A percentile compares a stretch with the other conserved stretches of the same genome.
Evolutionary conservation across 2,797 vertebrate genomes (phyloP).

Genomic region (Phrynocephalus forsythii): DNA sequence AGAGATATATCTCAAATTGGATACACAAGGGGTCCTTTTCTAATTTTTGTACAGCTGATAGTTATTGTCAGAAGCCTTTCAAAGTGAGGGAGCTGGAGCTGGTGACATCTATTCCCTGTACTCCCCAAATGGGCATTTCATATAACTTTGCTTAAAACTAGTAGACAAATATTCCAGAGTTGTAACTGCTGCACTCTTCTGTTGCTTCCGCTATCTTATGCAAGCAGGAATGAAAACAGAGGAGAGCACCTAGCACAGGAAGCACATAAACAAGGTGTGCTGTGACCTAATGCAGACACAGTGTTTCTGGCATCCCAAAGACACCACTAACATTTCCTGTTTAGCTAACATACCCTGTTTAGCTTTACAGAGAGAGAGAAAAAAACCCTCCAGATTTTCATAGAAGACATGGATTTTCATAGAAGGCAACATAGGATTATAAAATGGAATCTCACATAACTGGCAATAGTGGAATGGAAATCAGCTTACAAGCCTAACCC

Average conservation of each 20-base stretch:
- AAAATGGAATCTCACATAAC: not conserved
- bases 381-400: not conserved
- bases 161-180: slow-evolving; percentile 61
- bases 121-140: slow-evolving; percentile 39
- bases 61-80: slow-evolving; percentile 65
- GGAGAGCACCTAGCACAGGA: slow-evolving; percentile 58
- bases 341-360: slow-evolving; percentile 26
- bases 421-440: not conserved
- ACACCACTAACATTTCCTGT: slow-evolving; percentile 60
- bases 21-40: slow-evolving; percentile 63
- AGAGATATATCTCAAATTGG: slow-evolving; percentile 32
- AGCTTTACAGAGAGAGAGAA: not conserved
- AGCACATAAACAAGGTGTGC: slow-evolving; percentile 71
- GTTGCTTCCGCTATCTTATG: slow-evolving; percentile 60
- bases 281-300: slow-evolving; percentile 66
- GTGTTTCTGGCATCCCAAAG: slow-evolving; percentile 56
- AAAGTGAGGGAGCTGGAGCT: slow-evolving; percentile 53
- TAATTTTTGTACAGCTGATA: slow-evolving; percentile 40
- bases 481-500: not conserved
- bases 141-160: slow-evolving; percentile 50
- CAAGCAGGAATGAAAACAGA: slow-evolving; percentile 61
- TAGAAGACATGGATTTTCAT: not conserved
- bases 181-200: slow-evolving; percentile 57
- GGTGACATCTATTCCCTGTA: slow-evolving; percentile 50
- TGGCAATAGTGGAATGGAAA: not conserved